Evolutionary conservation across 2,113 vertebrate species (phyloP).

Genomic region (Bostrychus sinensis): DNA sequence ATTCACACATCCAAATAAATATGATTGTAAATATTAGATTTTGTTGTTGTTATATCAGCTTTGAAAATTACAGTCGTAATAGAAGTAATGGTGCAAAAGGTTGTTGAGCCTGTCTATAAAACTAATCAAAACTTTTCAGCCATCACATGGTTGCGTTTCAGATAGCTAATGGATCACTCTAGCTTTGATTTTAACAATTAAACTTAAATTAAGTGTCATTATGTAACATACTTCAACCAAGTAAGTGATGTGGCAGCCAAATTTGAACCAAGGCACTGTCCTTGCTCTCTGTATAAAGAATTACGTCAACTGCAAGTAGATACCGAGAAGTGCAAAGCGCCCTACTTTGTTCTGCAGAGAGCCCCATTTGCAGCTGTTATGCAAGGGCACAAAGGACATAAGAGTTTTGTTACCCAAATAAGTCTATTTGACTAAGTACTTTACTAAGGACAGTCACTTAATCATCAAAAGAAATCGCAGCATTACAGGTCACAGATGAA

Average conservation of each 20-base stretch:
- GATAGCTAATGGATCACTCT: constrained; percentile 1
- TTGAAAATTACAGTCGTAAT: too few relatives aligned
- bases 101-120: neutral
- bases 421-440: neutral
- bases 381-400: neutral
- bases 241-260: neutral
- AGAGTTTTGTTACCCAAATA: neutral
- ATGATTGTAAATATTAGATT: too few relatives aligned
- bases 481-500: too few relatives aligned
- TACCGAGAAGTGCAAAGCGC: neutral
- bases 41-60: too few relatives aligned
- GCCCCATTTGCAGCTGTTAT: neutral
- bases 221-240: neutral
- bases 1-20: too few relatives aligned
- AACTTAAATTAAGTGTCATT: neutral
- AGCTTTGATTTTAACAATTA: neutral
- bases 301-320: neutral
- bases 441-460: too few relatives aligned
- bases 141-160: neutral
- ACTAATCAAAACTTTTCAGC: neutral
- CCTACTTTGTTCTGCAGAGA: neutral
- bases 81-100: too few relatives aligned
- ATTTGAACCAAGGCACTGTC: neutral
- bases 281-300: neutral
- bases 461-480: too few relatives aligned